Conservation (phyloP, 2,888 invertebrate species). For the Bhutanitis thaidina region DNA sequence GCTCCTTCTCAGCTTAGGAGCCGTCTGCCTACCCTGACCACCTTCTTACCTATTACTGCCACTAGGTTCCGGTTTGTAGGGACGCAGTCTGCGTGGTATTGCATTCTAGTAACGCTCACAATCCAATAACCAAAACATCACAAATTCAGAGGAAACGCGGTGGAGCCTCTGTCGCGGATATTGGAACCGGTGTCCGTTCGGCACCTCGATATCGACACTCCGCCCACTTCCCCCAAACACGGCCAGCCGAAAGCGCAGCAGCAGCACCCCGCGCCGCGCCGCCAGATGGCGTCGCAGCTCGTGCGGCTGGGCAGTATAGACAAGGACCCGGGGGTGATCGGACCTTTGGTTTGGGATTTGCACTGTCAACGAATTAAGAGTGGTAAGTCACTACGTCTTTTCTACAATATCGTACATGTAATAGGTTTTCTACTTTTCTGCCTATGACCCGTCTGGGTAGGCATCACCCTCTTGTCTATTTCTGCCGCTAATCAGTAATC, state of each 20-base stretch:
- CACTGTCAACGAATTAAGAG: conserved; percentile 85
- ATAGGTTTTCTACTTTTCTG: no score
- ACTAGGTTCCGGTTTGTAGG: no score
- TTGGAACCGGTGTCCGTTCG: conserved; percentile 89
- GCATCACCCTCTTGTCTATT: no score
- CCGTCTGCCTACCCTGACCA: no score
- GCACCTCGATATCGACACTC: conserved; percentile 82
- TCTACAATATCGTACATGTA: no score
- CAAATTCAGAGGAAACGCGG: conserved; percentile 84
- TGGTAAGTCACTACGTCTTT: conserved; percentile 49
- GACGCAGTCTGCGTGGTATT: no score
- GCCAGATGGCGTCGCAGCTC: conserved; percentile 72
- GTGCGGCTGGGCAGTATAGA: conserved; percentile 86
- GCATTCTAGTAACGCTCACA: no score
- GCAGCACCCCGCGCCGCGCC: conserved; percentile 52
- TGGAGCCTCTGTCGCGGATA: conserved; percentile 88
- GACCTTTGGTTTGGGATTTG: conserved; percentile 91
- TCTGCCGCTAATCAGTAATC: no score
- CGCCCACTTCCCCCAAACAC: conserved; percentile 44
- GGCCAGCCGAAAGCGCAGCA: conserved; percentile 24
- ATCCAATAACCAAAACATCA: no score
- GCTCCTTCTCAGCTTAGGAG: no score
- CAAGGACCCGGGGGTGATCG: conserved; percentile 90
- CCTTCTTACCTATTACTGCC: no score
- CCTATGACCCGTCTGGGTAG: no score